These are phyloP conservation scores for Hydrocynus forskahlii DNA, from an alignment of 2,797 vertebrate genomes.

Conservation along the genomic window DNA sequence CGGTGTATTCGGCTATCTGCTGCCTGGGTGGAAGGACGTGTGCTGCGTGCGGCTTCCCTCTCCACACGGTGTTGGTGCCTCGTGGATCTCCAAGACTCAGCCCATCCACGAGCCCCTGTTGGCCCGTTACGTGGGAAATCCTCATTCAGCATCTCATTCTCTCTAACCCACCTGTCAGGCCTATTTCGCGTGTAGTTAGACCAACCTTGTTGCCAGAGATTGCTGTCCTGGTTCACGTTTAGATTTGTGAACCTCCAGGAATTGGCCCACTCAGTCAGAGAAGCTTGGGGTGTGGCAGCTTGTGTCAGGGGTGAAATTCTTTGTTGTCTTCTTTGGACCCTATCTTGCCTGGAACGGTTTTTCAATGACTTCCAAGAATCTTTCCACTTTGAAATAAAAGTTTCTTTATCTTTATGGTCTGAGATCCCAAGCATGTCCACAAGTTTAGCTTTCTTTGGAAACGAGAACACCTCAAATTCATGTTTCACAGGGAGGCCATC, in stretches of 20 bases:
- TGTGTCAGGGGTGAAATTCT: constrained; percentile 39
- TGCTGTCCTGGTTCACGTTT: constrained; percentile 56
- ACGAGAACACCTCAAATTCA: constrained; percentile 55
- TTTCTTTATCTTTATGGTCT: constrained; percentile 36
- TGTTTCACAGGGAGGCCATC: constrained; percentile 36
- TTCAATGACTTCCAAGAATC: constrained; percentile 67
- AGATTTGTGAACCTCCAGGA: constrained; percentile 62
- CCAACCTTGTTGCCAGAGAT: constrained; percentile 68
- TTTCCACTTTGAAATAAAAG: constrained; percentile 57
- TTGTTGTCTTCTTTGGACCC: constrained; percentile 47
- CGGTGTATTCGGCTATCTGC: not conserved
- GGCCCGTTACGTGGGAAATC: constrained; percentile 59
- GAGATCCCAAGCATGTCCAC: constrained; percentile 43
- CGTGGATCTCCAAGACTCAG: constrained; percentile 64
- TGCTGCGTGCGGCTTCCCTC: constrained; percentile 10
- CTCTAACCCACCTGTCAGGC: constrained; percentile 34
- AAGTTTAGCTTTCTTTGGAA: constrained; percentile 35
- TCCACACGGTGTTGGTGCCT: constrained; percentile 44
- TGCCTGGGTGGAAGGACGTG: constrained; percentile 2
- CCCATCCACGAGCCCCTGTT: constrained; percentile 47
- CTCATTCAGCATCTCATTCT: constrained; percentile 45
- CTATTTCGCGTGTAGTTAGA: constrained; percentile 23
- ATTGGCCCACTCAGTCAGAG: constrained; percentile 57
- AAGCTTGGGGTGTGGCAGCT: constrained; percentile 30
- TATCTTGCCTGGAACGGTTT: constrained; percentile 56